Evolutionary conservation across 2,113 vertebrate species (phyloP).

Genomic region (Cynoglossus semilaevis): DNA sequence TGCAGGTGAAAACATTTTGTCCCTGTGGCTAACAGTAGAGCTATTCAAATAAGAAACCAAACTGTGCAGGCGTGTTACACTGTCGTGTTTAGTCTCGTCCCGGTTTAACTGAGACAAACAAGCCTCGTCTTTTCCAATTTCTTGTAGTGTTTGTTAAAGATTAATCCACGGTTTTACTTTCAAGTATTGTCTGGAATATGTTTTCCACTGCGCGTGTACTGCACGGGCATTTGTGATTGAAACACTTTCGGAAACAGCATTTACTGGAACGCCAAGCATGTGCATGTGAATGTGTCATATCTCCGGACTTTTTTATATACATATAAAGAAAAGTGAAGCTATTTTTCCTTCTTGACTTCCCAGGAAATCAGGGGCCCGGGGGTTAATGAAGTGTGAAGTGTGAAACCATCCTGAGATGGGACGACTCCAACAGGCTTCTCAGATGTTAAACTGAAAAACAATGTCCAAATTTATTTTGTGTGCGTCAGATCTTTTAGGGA

Average conservation of each 20-base stretch:
- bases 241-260: conserved; percentile 46
- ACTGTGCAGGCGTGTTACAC: conserved; percentile 5
- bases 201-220: conserved; percentile 18
- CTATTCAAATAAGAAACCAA: conserved; percentile 6
- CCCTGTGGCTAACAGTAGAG: too few species aligned
- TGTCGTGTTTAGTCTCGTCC: conserved; percentile 19
- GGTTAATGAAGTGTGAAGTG: conserved; percentile 98
- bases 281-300: conserved; percentile 67
- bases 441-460: conserved; percentile 79
- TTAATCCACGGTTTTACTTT: conserved; percentile 20
- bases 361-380: conserved; percentile 84
- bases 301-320: conserved; percentile 65
- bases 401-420: conserved; percentile 92
- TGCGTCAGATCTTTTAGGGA: conserved; percentile 69
- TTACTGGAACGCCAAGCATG: conserved; percentile 51
- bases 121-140: conserved; percentile 29
- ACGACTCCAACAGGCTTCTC: conserved; percentile 88
- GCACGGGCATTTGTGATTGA: conserved; percentile 43
- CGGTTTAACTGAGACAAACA: conserved; percentile 25
- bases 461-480: conserved; percentile 77
- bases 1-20: too few species aligned
- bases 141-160: conserved; percentile 21
- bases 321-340: conserved; percentile 72
- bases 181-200: conserved; percentile 28
- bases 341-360: conserved; percentile 76